Percentiles rank a stretch among this genome's conserved stretches.
phyloP scores from a whole-genome alignment of 2,888 invertebrate species.

The Luperina testacea region DNA sequence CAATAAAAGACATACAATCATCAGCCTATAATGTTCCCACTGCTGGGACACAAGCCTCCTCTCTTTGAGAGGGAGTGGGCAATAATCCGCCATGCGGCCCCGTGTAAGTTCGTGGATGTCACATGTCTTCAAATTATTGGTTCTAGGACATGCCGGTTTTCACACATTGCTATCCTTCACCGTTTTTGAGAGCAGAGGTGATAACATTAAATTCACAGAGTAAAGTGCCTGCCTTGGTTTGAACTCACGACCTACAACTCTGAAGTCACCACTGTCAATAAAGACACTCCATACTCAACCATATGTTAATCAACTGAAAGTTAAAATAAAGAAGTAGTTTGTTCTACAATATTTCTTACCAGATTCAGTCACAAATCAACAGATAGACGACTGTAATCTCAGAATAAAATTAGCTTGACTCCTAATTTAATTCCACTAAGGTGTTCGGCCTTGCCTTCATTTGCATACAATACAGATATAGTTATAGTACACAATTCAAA shows the following conservation, averaged over 20 bases:
- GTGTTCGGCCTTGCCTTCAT: slow-evolving; percentile 55
- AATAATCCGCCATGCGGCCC: not conserved
- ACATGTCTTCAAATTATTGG: not conserved
- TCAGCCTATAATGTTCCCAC: not conserved
- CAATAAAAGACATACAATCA: not conserved
- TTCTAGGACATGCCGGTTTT: too few species aligned
- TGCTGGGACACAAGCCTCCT: not conserved
- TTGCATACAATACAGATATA: slow-evolving; percentile 57
- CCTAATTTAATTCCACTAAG: slow-evolving; percentile 12
- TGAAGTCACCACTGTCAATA: not conserved
- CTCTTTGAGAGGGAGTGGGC: not conserved
- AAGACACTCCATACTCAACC: not conserved
- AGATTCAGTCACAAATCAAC: not conserved
- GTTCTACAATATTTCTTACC: not conserved
- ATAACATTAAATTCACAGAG: not conserved
- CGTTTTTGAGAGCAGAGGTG: not conserved
- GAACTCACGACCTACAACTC: not conserved
- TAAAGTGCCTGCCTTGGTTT: not conserved
- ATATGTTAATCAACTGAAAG: not conserved
- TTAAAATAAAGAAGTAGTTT: not conserved
- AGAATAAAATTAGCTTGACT: slow-evolving; percentile 15
- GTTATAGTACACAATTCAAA: slow-evolving; percentile 27
- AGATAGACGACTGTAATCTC: slow-evolving; percentile 15
- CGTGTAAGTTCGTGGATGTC: not conserved
- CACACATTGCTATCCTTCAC: not conserved